Evolutionary conservation across 2,888 invertebrate species (phyloP).

Genomic region (Luperina testacea): DNA sequence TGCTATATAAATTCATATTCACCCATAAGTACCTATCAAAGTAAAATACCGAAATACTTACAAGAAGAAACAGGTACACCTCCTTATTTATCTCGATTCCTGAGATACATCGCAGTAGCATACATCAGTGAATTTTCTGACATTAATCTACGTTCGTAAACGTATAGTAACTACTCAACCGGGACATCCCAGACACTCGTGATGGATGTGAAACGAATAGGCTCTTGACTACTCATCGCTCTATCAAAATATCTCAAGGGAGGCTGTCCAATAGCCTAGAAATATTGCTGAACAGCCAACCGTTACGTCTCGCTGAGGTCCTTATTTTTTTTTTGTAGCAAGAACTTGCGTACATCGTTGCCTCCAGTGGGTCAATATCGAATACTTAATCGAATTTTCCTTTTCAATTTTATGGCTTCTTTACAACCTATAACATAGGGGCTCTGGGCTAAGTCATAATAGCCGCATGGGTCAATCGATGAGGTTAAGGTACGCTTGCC

Average conservation of each 20-base stretch:
- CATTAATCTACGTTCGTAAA: slow-evolving; percentile 60
- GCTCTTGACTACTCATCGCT: slow-evolving; percentile 71
- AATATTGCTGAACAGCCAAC: slow-evolving; percentile 56
- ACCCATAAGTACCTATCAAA: not conserved
- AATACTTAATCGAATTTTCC: slow-evolving; percentile 12
- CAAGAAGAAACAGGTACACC: slow-evolving; percentile 7
- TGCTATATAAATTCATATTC: not conserved
- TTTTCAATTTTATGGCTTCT: slow-evolving; percentile 13
- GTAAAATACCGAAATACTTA: slow-evolving; percentile 1
- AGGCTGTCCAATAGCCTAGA: slow-evolving; percentile 65
- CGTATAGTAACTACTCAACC: slow-evolving; percentile 65
- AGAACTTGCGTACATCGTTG: slow-evolving; percentile 12
- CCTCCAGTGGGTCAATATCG: slow-evolving; percentile 9
- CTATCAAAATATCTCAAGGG: slow-evolving; percentile 71
- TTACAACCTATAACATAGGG: not conserved
- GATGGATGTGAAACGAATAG: slow-evolving; percentile 76
- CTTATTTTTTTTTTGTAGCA: slow-evolving; percentile 53
- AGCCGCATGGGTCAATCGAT: not conserved
- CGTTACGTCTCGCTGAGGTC: slow-evolving; percentile 38
- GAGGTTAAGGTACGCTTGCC: not conserved
- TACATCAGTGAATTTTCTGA: slow-evolving; percentile 35
- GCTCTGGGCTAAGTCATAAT: not conserved
- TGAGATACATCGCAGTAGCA: slow-evolving; percentile 15
- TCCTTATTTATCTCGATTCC: slow-evolving; percentile 26
- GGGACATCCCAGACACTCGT: slow-evolving; percentile 64